Evolutionary conservation across 2,113 vertebrate genomes (phyloP), one percentile per base, ranked within the genome.

Genomic region (Strix aluco): DNA sequence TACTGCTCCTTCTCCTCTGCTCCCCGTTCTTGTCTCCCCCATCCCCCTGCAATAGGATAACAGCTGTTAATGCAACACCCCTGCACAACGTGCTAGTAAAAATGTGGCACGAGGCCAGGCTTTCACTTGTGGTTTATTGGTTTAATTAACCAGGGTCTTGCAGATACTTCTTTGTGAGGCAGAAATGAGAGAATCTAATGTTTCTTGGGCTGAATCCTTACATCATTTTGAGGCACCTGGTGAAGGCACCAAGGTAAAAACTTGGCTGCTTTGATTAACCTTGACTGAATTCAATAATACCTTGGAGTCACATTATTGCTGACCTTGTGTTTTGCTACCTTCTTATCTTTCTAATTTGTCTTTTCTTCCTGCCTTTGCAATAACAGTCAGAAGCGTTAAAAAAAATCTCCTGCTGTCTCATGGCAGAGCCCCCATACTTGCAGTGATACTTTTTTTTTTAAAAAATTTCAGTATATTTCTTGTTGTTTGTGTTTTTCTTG

Each of bases 121-220:
- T 91, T 91, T 96, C 94, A 79, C 94, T 96, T 78, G 90, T 96
- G 92, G n/a, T 98, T 97, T 97, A 97, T 98, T 95, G 91, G 94
- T 97, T 97, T 97, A 90, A 97, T 97, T 97, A 98, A 77, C 81
- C 87, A 49, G 79, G 86, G 71, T 83, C 78, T 91, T 77, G 88
- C 92, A 94, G 96, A 95, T 92, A 78, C 78, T 88, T 83, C 81
- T 87, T 46, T 6, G 57, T 25, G 51, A 95, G 67, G 90, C 83
- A 92, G 88, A 79, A 92, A 92, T 57, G 85, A 91, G 83, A 88
- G 86, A 62, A 73, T 71, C 72, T 92, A 51, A 72, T 69, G 84
- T 90, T 95, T 93, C 89, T 81, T 36, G 30, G 42, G 59, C 86
- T 49, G 66, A n/a, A 89, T 92, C 89, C 46, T 90, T 84, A 32